Evolutionary conservation across 2,113 vertebrate genomes (phyloP).

Genomic region (Lichenostomus cassidix): DNA sequence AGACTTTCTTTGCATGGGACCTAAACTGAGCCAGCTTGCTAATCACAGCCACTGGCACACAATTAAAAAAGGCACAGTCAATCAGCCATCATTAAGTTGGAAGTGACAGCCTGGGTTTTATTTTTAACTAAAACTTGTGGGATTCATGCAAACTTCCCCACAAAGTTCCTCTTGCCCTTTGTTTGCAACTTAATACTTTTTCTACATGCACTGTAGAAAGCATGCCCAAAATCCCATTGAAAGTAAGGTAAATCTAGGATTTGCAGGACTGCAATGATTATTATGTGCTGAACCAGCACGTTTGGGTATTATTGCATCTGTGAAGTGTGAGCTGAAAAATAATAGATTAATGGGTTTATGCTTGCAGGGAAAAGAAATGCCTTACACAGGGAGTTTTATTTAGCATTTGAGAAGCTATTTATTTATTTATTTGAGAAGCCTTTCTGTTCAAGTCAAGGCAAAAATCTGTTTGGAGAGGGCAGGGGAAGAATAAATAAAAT

Average conservation of each 20-base stretch:
- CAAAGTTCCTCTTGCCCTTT: background rate
- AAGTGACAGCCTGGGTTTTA: constrained; percentile 1
- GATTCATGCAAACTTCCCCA: background rate
- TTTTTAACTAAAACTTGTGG: constrained; percentile 31
- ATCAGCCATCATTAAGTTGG: background rate
- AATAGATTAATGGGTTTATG: background rate
- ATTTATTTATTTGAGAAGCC: background rate
- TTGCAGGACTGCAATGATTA: background rate
- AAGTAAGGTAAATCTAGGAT: background rate
- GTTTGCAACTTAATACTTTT: background rate
- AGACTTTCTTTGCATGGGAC: background rate
- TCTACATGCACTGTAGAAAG: background rate
- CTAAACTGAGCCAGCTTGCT: background rate
- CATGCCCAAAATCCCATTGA: background rate
- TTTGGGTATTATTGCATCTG: background rate
- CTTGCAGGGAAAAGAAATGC: background rate
- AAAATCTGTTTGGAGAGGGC: background rate
- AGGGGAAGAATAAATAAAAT: background rate
- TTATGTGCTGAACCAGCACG: background rate
- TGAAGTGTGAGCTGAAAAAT: background rate
- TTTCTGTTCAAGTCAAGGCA: background rate
- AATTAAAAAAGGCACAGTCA: constrained; percentile 21
- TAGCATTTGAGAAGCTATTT: background rate
- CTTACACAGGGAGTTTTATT: background rate
- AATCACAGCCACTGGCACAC: constrained; percentile 14